These are phyloP conservation scores for Pristionchus maxplancki DNA, from an alignment of 2,888 invertebrate genomes.

Conservation along the genomic window DNA sequence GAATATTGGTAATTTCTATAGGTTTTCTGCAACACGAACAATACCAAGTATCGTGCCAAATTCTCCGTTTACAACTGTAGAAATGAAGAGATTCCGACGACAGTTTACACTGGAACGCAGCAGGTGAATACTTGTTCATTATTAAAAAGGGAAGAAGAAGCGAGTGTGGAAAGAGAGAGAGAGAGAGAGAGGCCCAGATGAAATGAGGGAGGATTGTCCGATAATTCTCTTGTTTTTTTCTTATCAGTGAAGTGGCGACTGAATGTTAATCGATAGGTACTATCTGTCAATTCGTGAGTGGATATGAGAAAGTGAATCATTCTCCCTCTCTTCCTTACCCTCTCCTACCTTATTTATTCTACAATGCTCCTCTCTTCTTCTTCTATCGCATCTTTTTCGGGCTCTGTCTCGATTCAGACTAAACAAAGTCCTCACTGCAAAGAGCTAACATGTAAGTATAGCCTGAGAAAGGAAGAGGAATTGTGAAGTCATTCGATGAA, in stretches of 20 bases:
- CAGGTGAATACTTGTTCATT: constrained; percentile 59
- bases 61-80: constrained; percentile 75
- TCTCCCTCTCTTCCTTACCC: background rate
- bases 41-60: constrained; percentile 67
- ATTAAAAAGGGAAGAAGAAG: background rate
- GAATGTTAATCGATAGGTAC: too few relatives aligned
- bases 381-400: too few relatives aligned
- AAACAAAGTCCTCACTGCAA: background rate
- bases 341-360: too few relatives aligned
- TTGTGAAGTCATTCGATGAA: background rate
- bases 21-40: constrained; percentile 65
- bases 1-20: constrained; percentile 31
- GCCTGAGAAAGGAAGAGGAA: background rate
- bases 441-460: background rate
- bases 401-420: too few relatives aligned
- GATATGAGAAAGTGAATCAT: background rate
- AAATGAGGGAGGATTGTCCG: too few relatives aligned
- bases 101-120: constrained; percentile 77
- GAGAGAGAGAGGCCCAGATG: too few relatives aligned
- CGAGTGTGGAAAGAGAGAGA: background rate
- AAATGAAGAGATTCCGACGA: constrained; percentile 76
- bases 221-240: too few relatives aligned
- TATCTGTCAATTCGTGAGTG: too few relatives aligned
- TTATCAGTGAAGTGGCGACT: too few relatives aligned
- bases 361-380: too few relatives aligned